phyloP scores from a whole-genome alignment of 2,113 vertebrate species.

The Ictalurus punctatus region DNA sequence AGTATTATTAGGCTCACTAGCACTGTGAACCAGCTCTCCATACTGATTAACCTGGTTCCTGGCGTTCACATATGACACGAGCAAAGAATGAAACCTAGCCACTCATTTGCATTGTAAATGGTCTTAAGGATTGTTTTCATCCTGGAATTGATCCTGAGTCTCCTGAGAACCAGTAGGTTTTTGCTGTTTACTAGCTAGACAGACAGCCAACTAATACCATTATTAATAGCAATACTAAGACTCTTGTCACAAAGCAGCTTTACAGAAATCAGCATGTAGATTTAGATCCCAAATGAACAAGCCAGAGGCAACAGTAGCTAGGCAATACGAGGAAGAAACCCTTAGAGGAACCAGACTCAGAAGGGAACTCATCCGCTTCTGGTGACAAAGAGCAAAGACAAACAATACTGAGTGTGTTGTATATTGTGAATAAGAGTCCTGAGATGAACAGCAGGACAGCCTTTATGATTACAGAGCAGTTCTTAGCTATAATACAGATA shows the following conservation, averaged over 20 bases:
- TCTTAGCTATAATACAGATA: not conserved
- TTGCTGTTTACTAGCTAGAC: not conserved
- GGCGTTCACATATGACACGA: not conserved
- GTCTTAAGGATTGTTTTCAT: not conserved
- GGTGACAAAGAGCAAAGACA: not conserved
- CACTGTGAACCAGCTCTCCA: too few relatives aligned
- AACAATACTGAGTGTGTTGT: not conserved
- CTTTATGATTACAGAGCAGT: not conserved
- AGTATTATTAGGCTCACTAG: too few relatives aligned
- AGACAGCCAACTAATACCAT: not conserved
- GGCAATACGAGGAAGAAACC: not conserved
- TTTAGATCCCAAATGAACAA: not conserved
- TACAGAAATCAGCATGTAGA: not conserved
- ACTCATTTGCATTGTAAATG: slow-evolving; percentile 12
- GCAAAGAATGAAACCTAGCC: not conserved
- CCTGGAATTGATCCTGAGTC: not conserved
- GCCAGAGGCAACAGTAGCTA: not conserved
- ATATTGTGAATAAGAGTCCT: not conserved
- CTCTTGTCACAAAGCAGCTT: not conserved
- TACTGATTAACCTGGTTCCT: not conserved
- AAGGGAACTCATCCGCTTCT: not conserved
- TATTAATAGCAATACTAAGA: not conserved
- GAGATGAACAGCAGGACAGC: not conserved
- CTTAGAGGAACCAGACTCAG: not conserved
- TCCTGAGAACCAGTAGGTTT: not conserved